These are phyloP conservation scores for Agrochola lychnidis DNA, from an alignment of 2,888 invertebrate genomes.

Conservation along the genomic window DNA sequence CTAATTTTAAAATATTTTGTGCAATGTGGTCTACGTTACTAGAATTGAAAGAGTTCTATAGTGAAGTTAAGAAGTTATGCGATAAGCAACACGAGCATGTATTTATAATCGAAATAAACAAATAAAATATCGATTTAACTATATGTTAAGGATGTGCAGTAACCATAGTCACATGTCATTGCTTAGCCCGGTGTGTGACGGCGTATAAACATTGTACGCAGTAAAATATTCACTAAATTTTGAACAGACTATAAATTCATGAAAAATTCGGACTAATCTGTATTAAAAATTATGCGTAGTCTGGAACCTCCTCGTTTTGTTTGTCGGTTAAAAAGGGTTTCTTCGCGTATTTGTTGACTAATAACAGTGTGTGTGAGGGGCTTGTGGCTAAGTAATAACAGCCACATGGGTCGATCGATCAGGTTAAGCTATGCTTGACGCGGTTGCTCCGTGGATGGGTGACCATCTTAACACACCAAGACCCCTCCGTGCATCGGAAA, in stretches of 20 bases:
- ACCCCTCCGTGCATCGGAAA: no score
- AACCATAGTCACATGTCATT: background rate
- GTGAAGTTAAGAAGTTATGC: background rate
- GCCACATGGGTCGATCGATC: no score
- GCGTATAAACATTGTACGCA: background rate
- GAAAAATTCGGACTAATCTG: background rate
- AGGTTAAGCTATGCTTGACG: no score
- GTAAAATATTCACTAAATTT: background rate
- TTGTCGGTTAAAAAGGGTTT: background rate
- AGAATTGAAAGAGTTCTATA: background rate
- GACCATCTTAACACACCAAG: no score
- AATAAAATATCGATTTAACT: background rate
- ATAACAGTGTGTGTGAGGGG: no score
- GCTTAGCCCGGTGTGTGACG: constrained; percentile 15
- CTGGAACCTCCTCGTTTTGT: background rate
- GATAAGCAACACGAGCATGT: no score
- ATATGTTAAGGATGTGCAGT: background rate
- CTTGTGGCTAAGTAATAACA: no score
- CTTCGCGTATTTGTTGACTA: background rate
- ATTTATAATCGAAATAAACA: background rate
- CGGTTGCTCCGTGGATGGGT: no score
- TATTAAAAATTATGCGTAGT: no score
- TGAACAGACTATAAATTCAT: background rate
- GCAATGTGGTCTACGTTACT: background rate
- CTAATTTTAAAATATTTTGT: background rate